Evolutionary conservation across 2,888 invertebrate genomes (phyloP), one percentile per base, ranked within the genome.

Genomic region (Dyspetes luteomarginatus): DNA sequence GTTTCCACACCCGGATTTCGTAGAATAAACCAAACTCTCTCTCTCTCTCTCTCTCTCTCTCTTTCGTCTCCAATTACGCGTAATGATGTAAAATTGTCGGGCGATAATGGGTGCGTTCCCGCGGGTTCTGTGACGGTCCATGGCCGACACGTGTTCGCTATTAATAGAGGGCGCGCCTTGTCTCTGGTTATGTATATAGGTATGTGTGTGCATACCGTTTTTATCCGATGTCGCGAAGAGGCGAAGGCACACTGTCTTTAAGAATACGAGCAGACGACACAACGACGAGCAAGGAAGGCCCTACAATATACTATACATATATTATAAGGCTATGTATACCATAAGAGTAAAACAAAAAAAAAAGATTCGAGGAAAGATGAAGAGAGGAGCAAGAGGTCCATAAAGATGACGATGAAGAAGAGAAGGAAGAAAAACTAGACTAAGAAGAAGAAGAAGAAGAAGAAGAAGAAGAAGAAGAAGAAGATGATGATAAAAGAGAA

Each of bases 21-120:
- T 69, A 50, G 81, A 81, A 81, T 36, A 65, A 48, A 64, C 52
- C 28, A 65, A 3, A 15, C 71, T 52, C 30, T 65, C 12, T 74
- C 24, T 43, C 15, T 15, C 24, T 55, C 43, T 48, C 36, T 36
- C 36, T 4, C 1, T 30, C 36, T 15, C 45, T 50, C 55, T 62
- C 17, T 67, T 22, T 52, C 73, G 81, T 81, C 85, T 85, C 88
- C 88, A 88, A 88, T 88, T 88, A 88, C 85, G 85, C 82, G 85
- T 88, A 88, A 88, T 88, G 88, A 88, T 88, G 88, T 88, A 88
- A 88, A 88, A 88, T 88, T 84, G 87, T 83, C 77, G 85, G 83
- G 88, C 85, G 87, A 88, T 88, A 88, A 88, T 86, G 86, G 86
- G 82, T 84, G 76, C 69, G 77, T 73, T 76, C 75, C 72, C 82